A percentile compares a stretch with the other conserved stretches of the same genome.
These are phyloP conservation scores for Caenorhabditis zanzibari DNA, from an alignment of 2,888 invertebrate species.

Conservation along the genomic window DNA sequence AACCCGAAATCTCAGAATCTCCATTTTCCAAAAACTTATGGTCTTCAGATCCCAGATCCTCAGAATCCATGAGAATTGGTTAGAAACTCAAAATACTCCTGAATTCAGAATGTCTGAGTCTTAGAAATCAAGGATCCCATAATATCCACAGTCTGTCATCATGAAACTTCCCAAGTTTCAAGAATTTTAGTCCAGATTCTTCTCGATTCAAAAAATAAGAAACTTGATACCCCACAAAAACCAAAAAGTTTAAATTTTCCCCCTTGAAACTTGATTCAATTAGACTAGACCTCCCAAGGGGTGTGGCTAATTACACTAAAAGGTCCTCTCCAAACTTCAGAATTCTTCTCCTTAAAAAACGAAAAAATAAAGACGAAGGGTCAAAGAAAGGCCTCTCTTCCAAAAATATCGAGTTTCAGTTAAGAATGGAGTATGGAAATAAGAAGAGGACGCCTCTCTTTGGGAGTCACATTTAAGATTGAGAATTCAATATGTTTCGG, in stretches of 20 bases:
- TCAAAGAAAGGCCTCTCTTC: neutral
- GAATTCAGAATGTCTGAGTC: too few species aligned
- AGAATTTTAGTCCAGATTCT: too few species aligned
- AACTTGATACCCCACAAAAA: too few species aligned
- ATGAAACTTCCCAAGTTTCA: too few species aligned
- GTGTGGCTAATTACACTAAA: neutral
- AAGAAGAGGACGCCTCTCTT: neutral
- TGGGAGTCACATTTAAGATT: conserved; percentile 17
- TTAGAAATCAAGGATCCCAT: too few species aligned
- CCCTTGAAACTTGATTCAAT: too few species aligned
- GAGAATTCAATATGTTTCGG: conserved; percentile 1
- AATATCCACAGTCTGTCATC: too few species aligned
- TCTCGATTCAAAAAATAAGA: too few species aligned
- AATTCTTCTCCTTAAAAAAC: neutral
- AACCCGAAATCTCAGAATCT: neutral
- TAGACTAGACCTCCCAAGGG: neutral
- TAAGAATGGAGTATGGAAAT: conserved; percentile 5
- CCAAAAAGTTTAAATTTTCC: too few species aligned
- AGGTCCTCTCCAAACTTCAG: neutral
- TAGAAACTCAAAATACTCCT: neutral
- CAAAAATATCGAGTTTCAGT: conserved; percentile 26
- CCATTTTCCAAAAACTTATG: neutral
- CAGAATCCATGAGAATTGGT: neutral
- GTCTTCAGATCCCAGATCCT: neutral
- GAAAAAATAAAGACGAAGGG: conserved; percentile 26